Evolutionary conservation across 2,113 vertebrate species (phyloP).

Genomic region (Sula dactylatra): DNA sequence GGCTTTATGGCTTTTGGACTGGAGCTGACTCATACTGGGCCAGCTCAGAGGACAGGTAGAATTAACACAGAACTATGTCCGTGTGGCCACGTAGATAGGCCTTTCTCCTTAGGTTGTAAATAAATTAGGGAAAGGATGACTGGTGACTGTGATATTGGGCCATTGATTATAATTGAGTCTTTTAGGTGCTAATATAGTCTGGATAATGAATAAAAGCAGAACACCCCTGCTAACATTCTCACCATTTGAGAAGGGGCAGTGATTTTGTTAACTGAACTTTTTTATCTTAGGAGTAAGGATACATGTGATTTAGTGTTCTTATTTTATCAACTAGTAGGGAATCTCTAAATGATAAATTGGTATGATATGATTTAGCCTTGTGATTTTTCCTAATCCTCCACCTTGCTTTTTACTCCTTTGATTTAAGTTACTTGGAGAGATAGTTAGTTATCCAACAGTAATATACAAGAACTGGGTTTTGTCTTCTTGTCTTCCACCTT

Average conservation of each 20-base stretch:
- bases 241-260: background rate
- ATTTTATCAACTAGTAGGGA: background rate
- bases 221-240: background rate
- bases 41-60: background rate
- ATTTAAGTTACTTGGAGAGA: background rate
- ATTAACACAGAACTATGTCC: background rate
- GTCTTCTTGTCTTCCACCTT: background rate
- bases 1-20: background rate
- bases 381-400: background rate
- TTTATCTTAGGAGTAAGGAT: background rate
- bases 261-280: background rate
- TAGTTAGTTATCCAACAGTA: background rate
- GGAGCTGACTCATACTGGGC: background rate
- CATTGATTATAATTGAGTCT: background rate
- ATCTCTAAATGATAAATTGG: background rate
- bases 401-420: background rate
- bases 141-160: background rate
- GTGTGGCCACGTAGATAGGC: background rate
- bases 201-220: background rate
- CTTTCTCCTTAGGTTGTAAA: background rate
- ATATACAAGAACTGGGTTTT: background rate
- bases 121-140: background rate
- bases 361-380: background rate
- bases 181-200: background rate
- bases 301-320: background rate